Evolutionary conservation across 1,140 invertebrate species (phyloP), one percentile per base, ranked within the genome.

Genomic region (Eubasilissa regina): DNA sequence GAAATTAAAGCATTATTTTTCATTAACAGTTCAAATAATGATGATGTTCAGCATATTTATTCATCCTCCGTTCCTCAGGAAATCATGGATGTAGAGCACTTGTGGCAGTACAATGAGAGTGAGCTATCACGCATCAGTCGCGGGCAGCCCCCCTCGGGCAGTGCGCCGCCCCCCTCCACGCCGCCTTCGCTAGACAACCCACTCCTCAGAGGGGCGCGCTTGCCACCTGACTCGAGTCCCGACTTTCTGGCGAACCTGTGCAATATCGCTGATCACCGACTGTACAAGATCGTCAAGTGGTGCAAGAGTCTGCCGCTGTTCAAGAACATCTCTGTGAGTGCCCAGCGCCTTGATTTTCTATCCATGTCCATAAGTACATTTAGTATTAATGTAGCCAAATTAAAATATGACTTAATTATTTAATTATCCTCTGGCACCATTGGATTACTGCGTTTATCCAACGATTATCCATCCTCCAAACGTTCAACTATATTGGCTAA

Each of bases 211-310:
- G 92, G 92, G 76, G 91, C 92, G 60, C 90, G 91, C 43, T 81
- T 87, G 11, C 90, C 90, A 58, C 89, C 90, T 43, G 94, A 94
- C 84, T 90, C 93, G n/a, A 92, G 93, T 87, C 94, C 94, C 0
- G 95, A 97, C 88, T 95, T 96, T 85, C 90, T 97, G 44, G 95
- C 95, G 0, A 96, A 96, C 86, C 89, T 97, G 83, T 97, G 96
- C 89, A 95, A 96, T 86, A 97, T 99, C 77, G 97, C 97, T 51
- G 98, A 99, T 88, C 95, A 98, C 87, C 89, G 97, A 47, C 92
- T 99, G 0, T 99, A 99, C 86, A 98, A 98, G 90, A 97, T 99
- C 83, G 98, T 99, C 73, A 97, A 98, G 85, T 99, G 98, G 98
- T 98, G 97, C 89, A 97, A 99, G 87, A 98, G 97, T 88, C 89